A percentile compares a stretch with the other conserved stretches of the same genome.
phyloP scores from a whole-genome alignment of 64 coral and sea anemone species.

The Montipora sp. region DNA sequence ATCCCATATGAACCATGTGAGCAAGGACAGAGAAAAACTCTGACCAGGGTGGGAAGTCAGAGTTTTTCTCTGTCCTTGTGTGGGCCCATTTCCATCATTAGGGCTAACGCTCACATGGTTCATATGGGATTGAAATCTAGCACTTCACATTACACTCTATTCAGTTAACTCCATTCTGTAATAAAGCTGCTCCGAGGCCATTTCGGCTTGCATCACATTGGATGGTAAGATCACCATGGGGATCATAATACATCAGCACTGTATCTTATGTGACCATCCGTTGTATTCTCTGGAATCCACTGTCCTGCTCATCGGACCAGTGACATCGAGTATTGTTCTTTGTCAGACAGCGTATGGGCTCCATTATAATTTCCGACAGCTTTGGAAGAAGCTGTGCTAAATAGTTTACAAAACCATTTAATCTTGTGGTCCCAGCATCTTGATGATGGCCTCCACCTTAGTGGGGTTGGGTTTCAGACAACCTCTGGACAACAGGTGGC shows the following conservation, averaged over 20 bases:
- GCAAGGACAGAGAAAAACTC: too few relatives aligned
- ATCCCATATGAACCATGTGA: too few relatives aligned
- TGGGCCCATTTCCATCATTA: too few relatives aligned
- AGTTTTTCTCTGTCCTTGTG: too few relatives aligned
- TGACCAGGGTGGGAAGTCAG: too few relatives aligned
- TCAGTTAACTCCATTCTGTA: not conserved
- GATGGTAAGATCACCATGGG: not conserved
- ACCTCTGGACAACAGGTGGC: not conserved
- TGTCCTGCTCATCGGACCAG: not conserved
- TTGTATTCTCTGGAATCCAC: not conserved
- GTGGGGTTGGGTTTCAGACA: constrained; percentile 5
- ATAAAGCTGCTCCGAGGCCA: too few relatives aligned
- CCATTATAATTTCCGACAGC: not conserved
- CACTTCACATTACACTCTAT: too few relatives aligned
- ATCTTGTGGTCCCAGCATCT: constrained; percentile 21
- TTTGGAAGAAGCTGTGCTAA: not conserved
- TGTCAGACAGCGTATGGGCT: not conserved
- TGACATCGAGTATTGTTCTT: not conserved
- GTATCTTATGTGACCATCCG: not conserved
- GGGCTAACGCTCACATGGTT: too few relatives aligned
- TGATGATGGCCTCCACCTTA: constrained; percentile 2
- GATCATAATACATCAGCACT: not conserved
- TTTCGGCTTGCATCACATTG: constrained; percentile 29
- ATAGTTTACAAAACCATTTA: constrained; percentile 10
- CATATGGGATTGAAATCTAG: too few relatives aligned